These are phyloP conservation scores for Sminthurides aquaticus DNA, from an alignment of 2,888 invertebrate species.

Conservation along the genomic window DNA sequence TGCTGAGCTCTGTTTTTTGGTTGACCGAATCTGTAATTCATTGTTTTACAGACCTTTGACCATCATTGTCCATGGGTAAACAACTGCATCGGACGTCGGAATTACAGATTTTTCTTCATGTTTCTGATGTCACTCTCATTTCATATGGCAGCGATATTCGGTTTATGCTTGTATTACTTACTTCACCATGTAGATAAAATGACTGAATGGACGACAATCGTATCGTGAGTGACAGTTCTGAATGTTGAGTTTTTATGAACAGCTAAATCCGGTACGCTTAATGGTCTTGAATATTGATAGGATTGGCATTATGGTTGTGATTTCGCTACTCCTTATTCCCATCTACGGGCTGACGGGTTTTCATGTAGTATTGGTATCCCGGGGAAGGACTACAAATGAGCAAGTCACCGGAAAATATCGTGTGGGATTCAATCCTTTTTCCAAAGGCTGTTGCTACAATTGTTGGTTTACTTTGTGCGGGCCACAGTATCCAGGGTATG, in stretches of 20 bases:
- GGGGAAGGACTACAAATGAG: slow-evolving; percentile 97
- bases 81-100: slow-evolving; percentile 92
- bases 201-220: slow-evolving; percentile 69
- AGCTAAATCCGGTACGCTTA: neutral
- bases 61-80: slow-evolving; percentile 99
- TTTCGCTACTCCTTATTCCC: slow-evolving; percentile 85
- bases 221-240: slow-evolving; percentile 45
- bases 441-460: slow-evolving; percentile 88
- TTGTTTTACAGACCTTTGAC: slow-evolving; percentile 99
- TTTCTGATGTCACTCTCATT: slow-evolving; percentile 91
- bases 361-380: slow-evolving; percentile 90
- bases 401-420: slow-evolving; percentile 99
- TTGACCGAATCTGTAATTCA: too few species aligned
- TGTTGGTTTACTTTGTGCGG: slow-evolving; percentile 93
- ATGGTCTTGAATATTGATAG: too few species aligned
- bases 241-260: neutral
- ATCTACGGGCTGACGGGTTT: slow-evolving; percentile 96
- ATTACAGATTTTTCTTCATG: slow-evolving; percentile 98
- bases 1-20: too few species aligned
- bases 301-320: slow-evolving; percentile 84
- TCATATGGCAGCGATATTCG: slow-evolving; percentile 96
- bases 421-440: slow-evolving; percentile 97
- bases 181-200: slow-evolving; percentile 74
- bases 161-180: slow-evolving; percentile 84
- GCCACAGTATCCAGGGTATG: slow-evolving; percentile 92